Evolutionary conservation across 2,888 invertebrate genomes (phyloP).

Genomic region (Pyrgus malvae): DNA sequence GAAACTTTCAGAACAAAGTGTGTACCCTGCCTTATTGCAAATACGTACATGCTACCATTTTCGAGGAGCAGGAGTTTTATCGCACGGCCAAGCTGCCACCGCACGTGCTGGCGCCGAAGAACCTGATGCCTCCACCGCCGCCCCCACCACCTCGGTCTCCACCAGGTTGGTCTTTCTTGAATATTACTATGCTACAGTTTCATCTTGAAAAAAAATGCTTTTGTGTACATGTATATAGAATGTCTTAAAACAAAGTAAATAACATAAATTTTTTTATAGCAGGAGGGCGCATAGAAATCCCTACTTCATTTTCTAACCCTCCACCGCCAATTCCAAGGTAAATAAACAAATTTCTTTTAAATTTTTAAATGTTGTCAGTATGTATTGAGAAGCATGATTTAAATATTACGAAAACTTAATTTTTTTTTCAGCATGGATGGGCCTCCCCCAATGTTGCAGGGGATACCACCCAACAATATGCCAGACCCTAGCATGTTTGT

Average conservation of each 20-base stretch:
- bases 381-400: no score
- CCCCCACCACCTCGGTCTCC: background rate
- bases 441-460: background rate
- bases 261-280: no score
- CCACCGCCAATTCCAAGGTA: no score
- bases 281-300: background rate
- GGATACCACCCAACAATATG: background rate
- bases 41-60: slow-evolving; percentile 16
- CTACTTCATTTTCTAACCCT: background rate
- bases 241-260: no score
- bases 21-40: slow-evolving; percentile 6
- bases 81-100: slow-evolving; percentile 14
- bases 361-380: no score
- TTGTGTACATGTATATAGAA: no score
- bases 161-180: no score
- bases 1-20: slow-evolving; percentile 9
- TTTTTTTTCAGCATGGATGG: no score
- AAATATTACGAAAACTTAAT: no score
- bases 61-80: slow-evolving; percentile 21
- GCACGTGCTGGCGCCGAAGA: slow-evolving; percentile 3
- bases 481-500: background rate
- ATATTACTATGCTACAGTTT: no score
- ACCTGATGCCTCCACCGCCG: background rate
- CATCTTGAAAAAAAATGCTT: no score
- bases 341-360: no score